Evolutionary conservation across 2,888 invertebrate species (phyloP), one percentile per base, ranked within the genome.

Genomic region (Stramonita haemastoma): DNA sequence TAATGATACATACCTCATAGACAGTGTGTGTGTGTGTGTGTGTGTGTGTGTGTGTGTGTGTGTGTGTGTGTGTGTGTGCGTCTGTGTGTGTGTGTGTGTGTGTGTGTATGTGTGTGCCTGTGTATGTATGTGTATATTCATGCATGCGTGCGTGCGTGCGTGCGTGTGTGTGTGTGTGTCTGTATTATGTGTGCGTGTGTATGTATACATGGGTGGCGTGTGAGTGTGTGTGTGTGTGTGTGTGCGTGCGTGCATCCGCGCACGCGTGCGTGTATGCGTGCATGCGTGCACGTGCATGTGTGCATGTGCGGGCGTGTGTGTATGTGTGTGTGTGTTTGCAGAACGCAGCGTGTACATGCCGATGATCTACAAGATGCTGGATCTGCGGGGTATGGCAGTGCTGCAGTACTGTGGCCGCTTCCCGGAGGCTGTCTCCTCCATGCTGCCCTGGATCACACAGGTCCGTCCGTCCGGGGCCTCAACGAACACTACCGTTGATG

Each of bases 41-140:
- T 70, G 70, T 22, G 19, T 22, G 0, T 22, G 70, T 70, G 22
- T 8, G 70, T 17, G 6, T 17, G 26, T 70, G 22, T 70, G 22
- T 4, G 70, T 17, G 22, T 19, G 70, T 17, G 70, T 19, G 22
- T 17, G 22, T 4, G 22, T 70, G 22, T 70, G 70, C 26, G 70
- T 70, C 22, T 70, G 70, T 70, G 70, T 70, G 70, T 70, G 70
- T 70, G 70, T 70, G 70, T 22, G 70, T 70, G 70, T 70, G 70
- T 70, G 70, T 70, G 70, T 6, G 11, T 70, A 26, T 22, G 70
- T 57, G 57, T 57, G 57, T 57, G 57, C 17, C 11, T 57, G 57
- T 57, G 57, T 57, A 17, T 57, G 57, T 57, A 17, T 57, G 57
- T 57, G 57, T 57, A 17, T 57, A 17, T 8, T 57, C n/a, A 17